phyloP scores from a whole-genome alignment of 2,888 invertebrate species.

The Limnephilus marmoratus region DNA sequence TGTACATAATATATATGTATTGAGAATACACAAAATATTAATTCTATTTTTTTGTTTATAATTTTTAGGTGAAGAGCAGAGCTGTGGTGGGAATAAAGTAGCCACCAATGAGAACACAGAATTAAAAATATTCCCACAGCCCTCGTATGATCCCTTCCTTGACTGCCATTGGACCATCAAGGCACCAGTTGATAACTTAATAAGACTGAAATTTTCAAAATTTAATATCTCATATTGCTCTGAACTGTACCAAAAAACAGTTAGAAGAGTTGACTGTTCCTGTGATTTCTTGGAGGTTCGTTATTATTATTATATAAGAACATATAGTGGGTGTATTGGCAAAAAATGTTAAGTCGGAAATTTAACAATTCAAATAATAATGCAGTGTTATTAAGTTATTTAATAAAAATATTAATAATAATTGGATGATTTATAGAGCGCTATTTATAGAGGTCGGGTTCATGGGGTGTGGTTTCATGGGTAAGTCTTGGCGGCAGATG shows the following conservation, averaged over 20 bases:
- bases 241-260: conserved; percentile 72
- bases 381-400: too few species aligned
- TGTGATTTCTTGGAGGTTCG: conserved; percentile 86
- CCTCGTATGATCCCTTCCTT: conserved; percentile 80
- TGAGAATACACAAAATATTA: too few species aligned
- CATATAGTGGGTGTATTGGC: too few species aligned
- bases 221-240: conserved; percentile 77
- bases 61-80: conserved; percentile 73
- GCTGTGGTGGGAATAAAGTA: conserved; percentile 84
- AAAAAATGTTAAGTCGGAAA: too few species aligned
- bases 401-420: too few species aligned
- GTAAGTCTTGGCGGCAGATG: too few species aligned
- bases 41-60: conserved; percentile 3
- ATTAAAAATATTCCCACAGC: conserved; percentile 71
- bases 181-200: conserved; percentile 78
- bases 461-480: too few species aligned
- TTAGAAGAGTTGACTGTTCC: conserved; percentile 76
- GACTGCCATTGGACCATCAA: conserved; percentile 87
- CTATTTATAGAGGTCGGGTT: too few species aligned
- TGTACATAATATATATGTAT: too few species aligned
- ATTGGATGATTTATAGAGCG: too few species aligned
- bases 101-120: conserved; percentile 70
- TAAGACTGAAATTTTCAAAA: conserved; percentile 79
- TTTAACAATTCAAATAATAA: too few species aligned
- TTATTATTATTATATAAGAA: background rate